Percentiles rank a stretch among this genome's conserved stretches.
Conservation (phyloP, 2,797 vertebrate species). For the Catamblyrhynchus diadema region DNA sequence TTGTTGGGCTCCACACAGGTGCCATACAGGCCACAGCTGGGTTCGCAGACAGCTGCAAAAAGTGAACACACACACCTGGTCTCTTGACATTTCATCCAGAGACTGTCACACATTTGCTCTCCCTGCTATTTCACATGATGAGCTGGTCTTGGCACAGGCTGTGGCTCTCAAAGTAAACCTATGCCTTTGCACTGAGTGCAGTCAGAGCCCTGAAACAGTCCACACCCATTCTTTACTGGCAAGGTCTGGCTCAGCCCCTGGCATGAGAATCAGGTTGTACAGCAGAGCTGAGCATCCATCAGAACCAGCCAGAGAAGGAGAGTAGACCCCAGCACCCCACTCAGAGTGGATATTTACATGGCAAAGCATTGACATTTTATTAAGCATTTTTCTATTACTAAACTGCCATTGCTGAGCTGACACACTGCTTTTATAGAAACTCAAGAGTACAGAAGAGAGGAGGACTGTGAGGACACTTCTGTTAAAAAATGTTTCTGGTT, state of each 20-base stretch:
- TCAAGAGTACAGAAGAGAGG: neutral
- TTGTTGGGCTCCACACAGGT: slow-evolving; percentile 84
- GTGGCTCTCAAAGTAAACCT: neutral
- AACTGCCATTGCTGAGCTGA: neutral
- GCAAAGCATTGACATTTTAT: neutral
- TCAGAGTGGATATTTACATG: neutral
- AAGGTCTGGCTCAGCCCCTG: neutral
- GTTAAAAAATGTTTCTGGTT: neutral
- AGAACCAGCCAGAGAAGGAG: neutral
- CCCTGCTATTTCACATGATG: neutral
- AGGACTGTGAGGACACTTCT: neutral
- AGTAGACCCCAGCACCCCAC: neutral
- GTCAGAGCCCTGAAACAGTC: neutral
- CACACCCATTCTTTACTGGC: neutral
- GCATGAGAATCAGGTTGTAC: neutral
- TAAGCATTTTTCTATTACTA: neutral
- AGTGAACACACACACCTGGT: neutral
- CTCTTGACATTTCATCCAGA: neutral
- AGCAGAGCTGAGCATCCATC: neutral
- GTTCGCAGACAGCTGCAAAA: slow-evolving; percentile 85
- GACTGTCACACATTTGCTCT: neutral
- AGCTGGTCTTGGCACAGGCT: neutral
- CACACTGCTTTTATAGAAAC: neutral
- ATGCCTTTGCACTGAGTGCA: neutral
- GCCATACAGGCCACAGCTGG: slow-evolving; percentile 82